These are phyloP conservation scores for Planiliza haematocheilus DNA, from an alignment of 2,113 vertebrate genomes.

Conservation along the genomic window DNA sequence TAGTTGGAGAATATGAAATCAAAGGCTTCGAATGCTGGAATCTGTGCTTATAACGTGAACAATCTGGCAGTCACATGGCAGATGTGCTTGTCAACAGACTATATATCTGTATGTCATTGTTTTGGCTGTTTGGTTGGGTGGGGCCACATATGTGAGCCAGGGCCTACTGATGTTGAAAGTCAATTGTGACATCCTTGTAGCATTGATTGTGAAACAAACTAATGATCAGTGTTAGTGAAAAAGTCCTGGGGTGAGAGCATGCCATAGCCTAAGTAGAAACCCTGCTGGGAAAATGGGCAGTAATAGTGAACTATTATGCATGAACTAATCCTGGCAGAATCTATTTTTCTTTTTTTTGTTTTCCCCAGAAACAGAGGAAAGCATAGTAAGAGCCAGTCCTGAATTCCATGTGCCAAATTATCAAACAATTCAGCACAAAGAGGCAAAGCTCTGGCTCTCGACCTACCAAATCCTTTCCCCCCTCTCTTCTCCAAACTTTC, in stretches of 20 bases:
- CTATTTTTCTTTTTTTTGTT: neutral
- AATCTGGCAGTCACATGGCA: neutral
- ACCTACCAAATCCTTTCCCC: conserved; percentile 35
- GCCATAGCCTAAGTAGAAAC: conserved; percentile 23
- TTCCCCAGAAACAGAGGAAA: neutral
- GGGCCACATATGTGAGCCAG: neutral
- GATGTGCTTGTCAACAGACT: neutral
- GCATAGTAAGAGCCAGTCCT: neutral
- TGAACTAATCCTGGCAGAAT: too few species aligned
- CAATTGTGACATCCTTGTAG: neutral
- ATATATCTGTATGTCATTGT: neutral
- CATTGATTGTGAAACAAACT: conserved; percentile 13
- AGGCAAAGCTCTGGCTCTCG: conserved; percentile 44
- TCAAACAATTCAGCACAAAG: conserved; percentile 38
- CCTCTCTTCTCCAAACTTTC: conserved; percentile 47
- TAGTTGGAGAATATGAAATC: conserved; percentile 3
- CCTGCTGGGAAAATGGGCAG: conserved; percentile 16
- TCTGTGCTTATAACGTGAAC: neutral
- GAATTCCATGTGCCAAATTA: conserved; percentile 18
- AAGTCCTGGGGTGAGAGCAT: conserved; percentile 7
- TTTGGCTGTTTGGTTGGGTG: neutral
- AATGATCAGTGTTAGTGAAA: neutral
- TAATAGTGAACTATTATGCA: conserved; percentile 1
- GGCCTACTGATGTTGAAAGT: conserved; percentile 3
- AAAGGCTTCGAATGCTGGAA: conserved; percentile 1